Evolutionary conservation across 2,113 vertebrate species (phyloP).

Genomic region (Neopipo cinnamomea): DNA sequence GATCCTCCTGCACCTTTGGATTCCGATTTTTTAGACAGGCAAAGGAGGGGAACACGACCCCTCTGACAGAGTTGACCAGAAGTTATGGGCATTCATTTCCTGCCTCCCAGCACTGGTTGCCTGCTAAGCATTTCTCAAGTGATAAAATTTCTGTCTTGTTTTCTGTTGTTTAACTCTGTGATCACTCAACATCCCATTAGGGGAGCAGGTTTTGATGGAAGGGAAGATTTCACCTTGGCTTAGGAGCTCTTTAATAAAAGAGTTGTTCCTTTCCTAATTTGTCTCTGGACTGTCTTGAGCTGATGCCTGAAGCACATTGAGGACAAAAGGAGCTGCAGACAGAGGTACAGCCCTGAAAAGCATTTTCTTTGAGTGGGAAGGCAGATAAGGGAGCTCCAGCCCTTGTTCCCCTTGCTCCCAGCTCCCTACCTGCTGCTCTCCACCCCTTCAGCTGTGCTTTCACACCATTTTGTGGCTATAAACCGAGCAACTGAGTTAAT

Average conservation of each 20-base stretch:
- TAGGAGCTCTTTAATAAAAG: constrained; percentile 7
- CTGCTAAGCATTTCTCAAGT: not conserved
- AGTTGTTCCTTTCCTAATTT: not conserved
- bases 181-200: not conserved
- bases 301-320: not conserved
- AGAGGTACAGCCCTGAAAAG: not conserved
- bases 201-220: not conserved
- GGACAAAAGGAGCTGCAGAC: not conserved
- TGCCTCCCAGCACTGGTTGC: constrained; percentile 6
- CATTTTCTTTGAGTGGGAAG: not conserved
- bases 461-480: not conserved
- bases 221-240: not conserved
- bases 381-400: not conserved
- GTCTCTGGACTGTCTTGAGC: not conserved
- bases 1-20: not conserved
- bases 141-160: not conserved
- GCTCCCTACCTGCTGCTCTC: not conserved
- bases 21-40: not conserved
- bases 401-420: not conserved
- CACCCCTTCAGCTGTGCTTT: not conserved
- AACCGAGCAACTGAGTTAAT: not conserved
- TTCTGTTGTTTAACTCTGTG: not conserved
- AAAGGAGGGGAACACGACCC: not conserved
- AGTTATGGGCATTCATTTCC: constrained; percentile 27
- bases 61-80: not conserved